These are phyloP conservation scores for Nipponacmea schrenckii DNA, from an alignment of 2,888 invertebrate genomes.

Conservation along the genomic window DNA sequence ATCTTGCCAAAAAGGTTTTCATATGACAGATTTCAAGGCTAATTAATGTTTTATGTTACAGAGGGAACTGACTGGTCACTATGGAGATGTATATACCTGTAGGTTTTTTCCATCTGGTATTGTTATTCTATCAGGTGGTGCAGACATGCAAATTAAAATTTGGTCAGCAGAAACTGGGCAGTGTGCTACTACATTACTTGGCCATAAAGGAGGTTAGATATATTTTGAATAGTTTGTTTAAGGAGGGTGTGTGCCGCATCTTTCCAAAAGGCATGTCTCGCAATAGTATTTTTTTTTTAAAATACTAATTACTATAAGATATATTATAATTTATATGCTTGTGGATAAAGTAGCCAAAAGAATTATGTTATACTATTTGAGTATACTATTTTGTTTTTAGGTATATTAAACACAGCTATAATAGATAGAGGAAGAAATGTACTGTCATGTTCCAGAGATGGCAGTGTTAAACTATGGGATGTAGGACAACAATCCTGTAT, in stretches of 20 bases:
- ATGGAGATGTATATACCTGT: conserved; percentile 77
- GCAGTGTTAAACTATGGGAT: conserved; percentile 78
- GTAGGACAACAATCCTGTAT: conserved; percentile 75
- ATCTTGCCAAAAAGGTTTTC: too few species aligned
- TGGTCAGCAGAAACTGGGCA: conserved; percentile 79
- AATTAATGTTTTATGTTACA: conserved; percentile 30
- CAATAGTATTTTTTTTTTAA: neutral
- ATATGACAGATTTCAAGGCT: too few species aligned
- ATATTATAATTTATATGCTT: too few species aligned
- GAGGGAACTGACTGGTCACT: conserved; percentile 74
- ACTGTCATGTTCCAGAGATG: conserved; percentile 79
- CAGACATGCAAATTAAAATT: conserved; percentile 77
- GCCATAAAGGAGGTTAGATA: conserved; percentile 73
- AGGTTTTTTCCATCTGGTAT: conserved; percentile 79
- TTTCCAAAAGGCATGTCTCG: neutral
- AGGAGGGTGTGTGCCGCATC: neutral
- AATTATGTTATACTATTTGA: too few species aligned
- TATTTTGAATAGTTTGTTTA: neutral
- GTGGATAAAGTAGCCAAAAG: too few species aligned
- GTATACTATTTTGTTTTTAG: too few species aligned
- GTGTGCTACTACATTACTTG: conserved; percentile 76
- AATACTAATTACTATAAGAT: too few species aligned
- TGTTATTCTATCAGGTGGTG: conserved; percentile 76
- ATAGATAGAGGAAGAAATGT: conserved; percentile 78
- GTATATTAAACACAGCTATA: conserved; percentile 75